Evolutionary conservation across 2,888 invertebrate species (phyloP).

Genomic region (Sturmia bella): DNA sequence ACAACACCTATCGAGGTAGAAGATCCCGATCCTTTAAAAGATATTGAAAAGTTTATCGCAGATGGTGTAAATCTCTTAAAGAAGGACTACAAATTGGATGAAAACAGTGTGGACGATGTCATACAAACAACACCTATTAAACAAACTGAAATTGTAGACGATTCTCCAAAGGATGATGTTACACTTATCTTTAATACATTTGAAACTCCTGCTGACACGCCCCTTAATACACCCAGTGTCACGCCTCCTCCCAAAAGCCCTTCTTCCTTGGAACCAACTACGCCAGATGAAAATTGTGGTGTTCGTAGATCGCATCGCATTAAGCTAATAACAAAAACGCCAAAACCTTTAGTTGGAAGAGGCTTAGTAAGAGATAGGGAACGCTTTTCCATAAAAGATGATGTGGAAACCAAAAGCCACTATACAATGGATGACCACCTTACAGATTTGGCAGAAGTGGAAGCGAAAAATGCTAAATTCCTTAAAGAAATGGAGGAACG

Average conservation of each 20-base stretch:
- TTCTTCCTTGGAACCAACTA: slow-evolving; percentile 22
- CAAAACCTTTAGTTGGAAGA: slow-evolving; percentile 83
- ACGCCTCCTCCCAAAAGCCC: slow-evolving; percentile 73
- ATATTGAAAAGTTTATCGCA: slow-evolving; percentile 80
- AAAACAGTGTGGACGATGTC: slow-evolving; percentile 71
- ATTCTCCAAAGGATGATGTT: slow-evolving; percentile 4
- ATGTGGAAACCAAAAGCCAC: slow-evolving; percentile 78
- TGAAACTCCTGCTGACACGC: slow-evolving; percentile 77
- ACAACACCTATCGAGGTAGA: slow-evolving; percentile 69
- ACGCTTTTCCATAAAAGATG: slow-evolving; percentile 76
- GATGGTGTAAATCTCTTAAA: slow-evolving; percentile 79
- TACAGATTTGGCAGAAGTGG: slow-evolving; percentile 77
- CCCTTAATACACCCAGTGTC: slow-evolving; percentile 72
- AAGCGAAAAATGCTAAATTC: slow-evolving; percentile 79
- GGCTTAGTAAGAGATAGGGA: slow-evolving; percentile 85
- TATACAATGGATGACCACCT: slow-evolving; percentile 80
- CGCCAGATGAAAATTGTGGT: slow-evolving; percentile 74
- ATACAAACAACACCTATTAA: slow-evolving; percentile 38
- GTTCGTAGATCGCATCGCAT: slow-evolving; percentile 89
- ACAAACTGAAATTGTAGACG: slow-evolving; percentile 15
- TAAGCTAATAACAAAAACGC: slow-evolving; percentile 86
- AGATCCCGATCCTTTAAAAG: slow-evolving; percentile 77
- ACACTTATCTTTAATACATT: slow-evolving; percentile 40
- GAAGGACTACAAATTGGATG: slow-evolving; percentile 77
- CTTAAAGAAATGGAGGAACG: slow-evolving; percentile 82